Evolutionary conservation across 2,888 invertebrate species (phyloP).

Genomic region (Synanthedon vespiformis): DNA sequence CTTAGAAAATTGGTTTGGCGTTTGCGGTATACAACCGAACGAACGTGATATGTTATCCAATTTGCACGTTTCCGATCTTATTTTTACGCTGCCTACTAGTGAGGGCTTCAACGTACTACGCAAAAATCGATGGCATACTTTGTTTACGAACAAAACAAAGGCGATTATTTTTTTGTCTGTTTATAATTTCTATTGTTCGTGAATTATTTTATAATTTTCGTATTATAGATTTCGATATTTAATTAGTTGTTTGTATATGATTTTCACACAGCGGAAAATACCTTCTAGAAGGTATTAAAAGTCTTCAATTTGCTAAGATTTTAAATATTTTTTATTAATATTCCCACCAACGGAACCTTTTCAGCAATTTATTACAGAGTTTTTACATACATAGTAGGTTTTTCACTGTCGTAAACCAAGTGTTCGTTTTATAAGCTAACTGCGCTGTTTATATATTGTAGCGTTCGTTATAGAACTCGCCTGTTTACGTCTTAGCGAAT

Average conservation of each 20-base stretch:
- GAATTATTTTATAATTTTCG: too few relatives aligned
- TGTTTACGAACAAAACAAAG: too few relatives aligned
- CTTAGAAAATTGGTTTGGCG: slow-evolving; percentile 7
- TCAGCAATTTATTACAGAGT: neutral
- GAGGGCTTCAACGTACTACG: neutral
- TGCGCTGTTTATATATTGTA: slow-evolving; percentile 31
- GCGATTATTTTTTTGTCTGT: too few relatives aligned
- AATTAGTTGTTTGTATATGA: too few relatives aligned
- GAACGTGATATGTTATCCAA: slow-evolving; percentile 2
- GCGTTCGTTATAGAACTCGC: slow-evolving; percentile 23
- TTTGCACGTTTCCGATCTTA: neutral
- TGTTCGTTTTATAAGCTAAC: slow-evolving; percentile 21
- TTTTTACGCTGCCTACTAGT: neutral
- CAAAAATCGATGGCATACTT: neutral
- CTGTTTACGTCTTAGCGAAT: slow-evolving; percentile 47
- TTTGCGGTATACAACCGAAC: slow-evolving; percentile 1
- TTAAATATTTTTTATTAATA: too few relatives aligned
- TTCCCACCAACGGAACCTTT: too few relatives aligned
- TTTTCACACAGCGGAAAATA: too few relatives aligned
- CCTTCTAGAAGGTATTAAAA: too few relatives aligned
- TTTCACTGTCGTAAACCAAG: neutral
- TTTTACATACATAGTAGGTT: neutral
- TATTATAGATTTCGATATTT: too few relatives aligned
- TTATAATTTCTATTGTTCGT: too few relatives aligned
- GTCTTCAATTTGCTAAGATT: too few relatives aligned